Evolutionary conservation across 2,797 vertebrate genomes (phyloP).

Genomic region (Pelochelys cantorii): DNA sequence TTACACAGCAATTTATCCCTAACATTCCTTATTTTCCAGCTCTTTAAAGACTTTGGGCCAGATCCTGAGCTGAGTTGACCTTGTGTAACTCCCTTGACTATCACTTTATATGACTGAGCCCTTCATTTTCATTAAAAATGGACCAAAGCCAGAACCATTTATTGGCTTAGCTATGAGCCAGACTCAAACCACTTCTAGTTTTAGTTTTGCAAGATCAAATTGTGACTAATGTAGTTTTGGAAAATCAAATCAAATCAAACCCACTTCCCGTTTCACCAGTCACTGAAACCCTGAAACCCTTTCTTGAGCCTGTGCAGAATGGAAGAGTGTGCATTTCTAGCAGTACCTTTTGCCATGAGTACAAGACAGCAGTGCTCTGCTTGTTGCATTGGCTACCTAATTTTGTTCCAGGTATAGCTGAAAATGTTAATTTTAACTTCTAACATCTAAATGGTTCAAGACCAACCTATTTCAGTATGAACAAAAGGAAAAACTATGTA

Average conservation of each 20-base stretch:
- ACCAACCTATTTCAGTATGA: not conserved
- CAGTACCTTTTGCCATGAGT: not conserved
- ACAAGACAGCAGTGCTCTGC: not conserved
- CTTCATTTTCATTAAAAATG: not conserved
- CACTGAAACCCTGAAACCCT: not conserved
- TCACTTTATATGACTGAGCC: not conserved
- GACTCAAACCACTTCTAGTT: not conserved
- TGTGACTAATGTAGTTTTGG: not conserved
- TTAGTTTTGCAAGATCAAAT: rapidly evolving
- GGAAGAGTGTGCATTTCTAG: rapidly evolving
- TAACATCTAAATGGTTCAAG: not conserved
- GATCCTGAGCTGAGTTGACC: not conserved
- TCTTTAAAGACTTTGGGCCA: not conserved
- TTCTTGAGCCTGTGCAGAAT: not conserved
- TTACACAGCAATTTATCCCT: rapidly evolving
- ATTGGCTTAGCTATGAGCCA: not conserved
- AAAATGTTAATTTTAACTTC: not conserved
- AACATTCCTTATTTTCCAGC: not conserved
- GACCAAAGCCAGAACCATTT: not conserved
- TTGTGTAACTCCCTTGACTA: not conserved
- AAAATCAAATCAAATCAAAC: not conserved
- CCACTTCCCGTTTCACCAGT: rapidly evolving
- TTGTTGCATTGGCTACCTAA: not conserved
- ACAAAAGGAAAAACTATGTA: no score
- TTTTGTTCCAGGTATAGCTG: not conserved